Conservation (phyloP, 2,888 invertebrate genomes). For the Drosophila putrida region DNA sequence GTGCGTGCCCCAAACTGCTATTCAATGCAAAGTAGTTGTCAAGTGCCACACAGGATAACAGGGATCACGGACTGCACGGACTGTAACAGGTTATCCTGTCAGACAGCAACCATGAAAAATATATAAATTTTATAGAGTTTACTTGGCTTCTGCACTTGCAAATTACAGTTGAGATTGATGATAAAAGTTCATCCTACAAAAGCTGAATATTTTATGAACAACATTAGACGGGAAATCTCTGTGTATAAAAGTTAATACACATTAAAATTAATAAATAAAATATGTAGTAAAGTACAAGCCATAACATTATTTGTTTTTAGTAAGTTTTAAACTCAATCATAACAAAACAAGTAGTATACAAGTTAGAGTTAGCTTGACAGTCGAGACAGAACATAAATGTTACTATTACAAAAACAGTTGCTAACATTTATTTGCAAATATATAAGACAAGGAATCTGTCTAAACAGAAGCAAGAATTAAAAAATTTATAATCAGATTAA, state of each 20-base stretch:
- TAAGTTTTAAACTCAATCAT: background rate
- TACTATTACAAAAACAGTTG: background rate
- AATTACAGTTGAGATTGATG: conserved; percentile 16
- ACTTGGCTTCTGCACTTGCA: conserved; percentile 8
- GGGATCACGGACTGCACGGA: conserved; percentile 13
- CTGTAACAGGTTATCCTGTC: conserved; percentile 10
- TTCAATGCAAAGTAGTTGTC: conserved; percentile 60
- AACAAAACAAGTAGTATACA: background rate
- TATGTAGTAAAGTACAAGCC: background rate
- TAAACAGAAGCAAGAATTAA: too few species aligned
- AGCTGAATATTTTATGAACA: conserved; percentile 1
- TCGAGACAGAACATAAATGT: background rate
- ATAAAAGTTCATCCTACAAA: conserved; percentile 2
- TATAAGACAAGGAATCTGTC: too few species aligned
- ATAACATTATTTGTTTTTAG: background rate
- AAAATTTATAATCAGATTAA: too few species aligned
- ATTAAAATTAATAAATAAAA: conserved; percentile 1
- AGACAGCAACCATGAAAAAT: conserved; percentile 14
- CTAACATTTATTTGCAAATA: background rate
- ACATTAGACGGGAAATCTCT: background rate
- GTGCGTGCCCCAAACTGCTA: conserved; percentile 55
- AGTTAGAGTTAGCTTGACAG: background rate
- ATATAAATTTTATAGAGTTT: conserved; percentile 7
- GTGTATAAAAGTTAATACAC: background rate
- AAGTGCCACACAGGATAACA: conserved; percentile 48